Evolutionary conservation across 2,797 vertebrate species (phyloP), one percentile per base, ranked within the genome.

Genomic region (Knipowitschia caucasica): DNA sequence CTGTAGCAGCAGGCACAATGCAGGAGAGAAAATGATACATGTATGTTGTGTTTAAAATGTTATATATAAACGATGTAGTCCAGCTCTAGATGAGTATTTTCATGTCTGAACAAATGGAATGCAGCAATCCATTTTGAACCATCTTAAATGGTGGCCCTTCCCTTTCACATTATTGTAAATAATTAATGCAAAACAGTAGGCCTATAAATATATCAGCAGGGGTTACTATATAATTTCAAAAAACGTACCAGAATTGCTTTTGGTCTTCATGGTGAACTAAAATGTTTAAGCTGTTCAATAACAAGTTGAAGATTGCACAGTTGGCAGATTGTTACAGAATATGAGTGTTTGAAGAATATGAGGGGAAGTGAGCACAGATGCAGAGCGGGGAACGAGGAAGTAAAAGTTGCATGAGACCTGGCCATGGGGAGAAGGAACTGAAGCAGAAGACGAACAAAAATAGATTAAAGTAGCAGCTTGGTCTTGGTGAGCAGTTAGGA

Each of bases 351-450:
- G 50, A 69, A 59, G 34, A 33, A 64, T 60, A 24, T 40, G 50
- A 56, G 50, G 60, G 40, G 23, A 71, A 67, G 57, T 25, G 58
- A 71, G 59, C 78, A 71, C 76, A 86, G 82, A 86, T 75, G 81
- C 36, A 67, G 56, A 68, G 68, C 26, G 36, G 23, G 40, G 60
- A 62, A 74, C 27, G 63, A 73, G 76, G 57, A 71, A 82, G 76
- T 89, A 84, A 87, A 86, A 88, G 80, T 86, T 88, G 78, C 75
- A 86, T 86, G 85, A 87, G 76, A 79, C 76, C 68, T 69, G 73
- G 69, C 81, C 72, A 80, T 57, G 72, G 72, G 74, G 71, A 76
- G 75, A 81, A 78, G 59, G 71, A 81, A 80, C 59, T 74, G 76
- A 83, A 63, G 80, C 80, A 84, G 83, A 84, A 80, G 73, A 64